Evolutionary conservation across 2,888 invertebrate genomes (phyloP), one percentile per base, ranked within the genome.

Genomic region (Tillus elongatus): DNA sequence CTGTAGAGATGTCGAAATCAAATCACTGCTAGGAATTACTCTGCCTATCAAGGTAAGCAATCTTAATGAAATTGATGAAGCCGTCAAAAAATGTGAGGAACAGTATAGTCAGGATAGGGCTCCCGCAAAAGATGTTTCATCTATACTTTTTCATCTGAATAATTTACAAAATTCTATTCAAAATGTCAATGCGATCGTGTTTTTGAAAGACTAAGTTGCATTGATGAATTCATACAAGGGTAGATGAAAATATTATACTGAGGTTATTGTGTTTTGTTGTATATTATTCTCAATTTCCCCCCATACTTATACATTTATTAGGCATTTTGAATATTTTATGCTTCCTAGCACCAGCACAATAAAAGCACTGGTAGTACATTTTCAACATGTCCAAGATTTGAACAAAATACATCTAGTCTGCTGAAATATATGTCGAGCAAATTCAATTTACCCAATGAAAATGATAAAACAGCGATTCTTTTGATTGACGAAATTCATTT

Each of bases 401-500:
- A 40, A 32, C 36, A 34, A 29, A 30, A 15, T 28, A 33, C 27
- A 10, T 15, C 11, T 28, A 14, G 35, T 13, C 12, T 30, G 26
- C 33, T 29, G 15, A 26, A 35, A 15, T 35, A 35, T 10, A 29
- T 35, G 29, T 28, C 27, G 15, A 35, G 15, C 12, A 29, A 15
- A 11, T 27, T 13, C 14, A 32, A 39, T 16, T 37, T 30, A 12
- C 33, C 40, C 13, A 15, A 43, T 4, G n/a, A 12, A 19, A 10
- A 39, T 12, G 44, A 47, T 13, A 41, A 35, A 39, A 15, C 19
- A 12, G 36, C 46, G 10, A 30, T 31, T 12, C 30, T 45, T 33
- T 33, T 46, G 37, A 9, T 46, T 10, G 46, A 46, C 37, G 46
- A 47, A 41, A 46, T 45, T 33, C 46, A 47, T 36, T 33, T 47